phyloP scores from a whole-genome alignment of 1,140 invertebrate species.

The Brevipalpus yothersi region DNA sequence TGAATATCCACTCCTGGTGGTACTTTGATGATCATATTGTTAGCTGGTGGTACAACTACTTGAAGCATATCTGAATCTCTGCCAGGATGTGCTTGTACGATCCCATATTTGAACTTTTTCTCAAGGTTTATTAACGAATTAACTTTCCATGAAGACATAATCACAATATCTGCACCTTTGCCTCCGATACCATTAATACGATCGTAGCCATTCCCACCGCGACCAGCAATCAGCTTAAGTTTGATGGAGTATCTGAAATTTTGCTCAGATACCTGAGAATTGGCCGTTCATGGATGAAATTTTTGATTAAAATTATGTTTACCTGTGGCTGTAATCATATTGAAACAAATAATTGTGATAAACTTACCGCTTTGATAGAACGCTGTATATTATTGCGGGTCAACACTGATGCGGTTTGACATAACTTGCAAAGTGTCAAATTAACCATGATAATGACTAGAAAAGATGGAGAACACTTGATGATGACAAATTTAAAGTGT shows the following conservation, averaged over 20 bases:
- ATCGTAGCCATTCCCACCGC: conserved; percentile 45
- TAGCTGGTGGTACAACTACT: conserved; percentile 43
- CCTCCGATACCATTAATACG: conserved; percentile 59
- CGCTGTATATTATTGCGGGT: no score
- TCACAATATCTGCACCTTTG: conserved; percentile 52
- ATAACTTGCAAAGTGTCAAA: no score
- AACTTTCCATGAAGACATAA: conserved; percentile 30
- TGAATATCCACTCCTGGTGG: conserved; percentile 47
- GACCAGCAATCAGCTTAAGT: conserved; percentile 41
- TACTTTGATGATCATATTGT: conserved; percentile 38
- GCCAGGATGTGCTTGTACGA: conserved; percentile 34
- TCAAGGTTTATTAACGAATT: conserved; percentile 23
- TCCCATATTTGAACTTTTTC: conserved; percentile 2
- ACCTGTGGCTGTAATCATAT: no score
- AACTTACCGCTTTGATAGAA: no score
- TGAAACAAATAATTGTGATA: no score
- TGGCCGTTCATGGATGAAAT: no score
- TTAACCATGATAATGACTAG: no score
- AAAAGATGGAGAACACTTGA: no score
- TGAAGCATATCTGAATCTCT: conserved; percentile 37
- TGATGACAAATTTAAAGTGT: no score
- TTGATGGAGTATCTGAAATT: conserved; percentile 23
- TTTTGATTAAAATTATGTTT: no score
- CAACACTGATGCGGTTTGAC: no score
- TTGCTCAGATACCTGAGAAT: no score